phyloP scores from a whole-genome alignment of 2,797 vertebrate species.

The Glossophaga mutica region DNA sequence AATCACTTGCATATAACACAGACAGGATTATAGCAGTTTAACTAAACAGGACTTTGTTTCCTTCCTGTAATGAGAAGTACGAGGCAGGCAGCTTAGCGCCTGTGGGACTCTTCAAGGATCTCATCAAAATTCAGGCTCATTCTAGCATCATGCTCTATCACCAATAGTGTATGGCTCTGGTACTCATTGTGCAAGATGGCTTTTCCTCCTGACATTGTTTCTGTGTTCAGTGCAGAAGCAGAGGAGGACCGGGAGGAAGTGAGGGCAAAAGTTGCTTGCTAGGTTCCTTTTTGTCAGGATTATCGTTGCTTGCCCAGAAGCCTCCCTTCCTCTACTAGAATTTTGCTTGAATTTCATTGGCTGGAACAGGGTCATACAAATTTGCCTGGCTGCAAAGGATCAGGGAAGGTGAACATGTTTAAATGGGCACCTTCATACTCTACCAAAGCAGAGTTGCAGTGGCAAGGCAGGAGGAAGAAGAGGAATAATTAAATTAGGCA shows the following conservation, averaged over 20 bases:
- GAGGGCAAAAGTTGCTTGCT: not conserved
- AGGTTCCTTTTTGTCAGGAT: not conserved
- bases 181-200: not conserved
- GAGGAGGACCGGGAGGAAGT: not conserved
- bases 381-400: not conserved
- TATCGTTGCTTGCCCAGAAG: not conserved
- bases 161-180: not conserved
- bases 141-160: not conserved
- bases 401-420: not conserved
- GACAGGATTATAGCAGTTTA: not conserved
- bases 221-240: not conserved
- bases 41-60: not conserved
- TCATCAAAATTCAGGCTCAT: not conserved
- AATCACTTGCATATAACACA: not conserved
- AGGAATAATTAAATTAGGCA: not conserved
- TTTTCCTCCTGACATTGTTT: not conserved
- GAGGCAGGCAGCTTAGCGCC: not conserved
- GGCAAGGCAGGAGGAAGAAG: not conserved
- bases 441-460: not conserved
- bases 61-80: not conserved
- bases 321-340: not conserved
- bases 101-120: not conserved
- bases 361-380: not conserved
- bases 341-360: not conserved
- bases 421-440: not conserved